Percentiles rank a stretch among this genome's conserved stretches.
Conservation (phyloP, 2,113 vertebrate species). For the Acrocephalus arundinaceus region DNA sequence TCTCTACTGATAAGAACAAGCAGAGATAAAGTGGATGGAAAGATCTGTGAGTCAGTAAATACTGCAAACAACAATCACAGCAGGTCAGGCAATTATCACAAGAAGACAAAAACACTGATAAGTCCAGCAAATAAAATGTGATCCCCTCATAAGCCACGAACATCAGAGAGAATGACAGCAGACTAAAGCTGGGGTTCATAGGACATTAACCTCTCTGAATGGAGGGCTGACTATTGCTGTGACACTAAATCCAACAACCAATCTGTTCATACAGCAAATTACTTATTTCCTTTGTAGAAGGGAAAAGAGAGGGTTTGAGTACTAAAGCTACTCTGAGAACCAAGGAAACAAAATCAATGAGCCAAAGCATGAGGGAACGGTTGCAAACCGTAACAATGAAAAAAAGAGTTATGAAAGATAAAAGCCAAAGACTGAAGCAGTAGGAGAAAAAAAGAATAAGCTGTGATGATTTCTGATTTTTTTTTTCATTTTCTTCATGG, state of each 20-base stretch:
- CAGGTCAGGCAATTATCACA: slow-evolving; percentile 5
- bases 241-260: neutral
- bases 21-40: neutral
- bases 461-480: neutral
- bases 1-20: neutral
- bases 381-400: slow-evolving; percentile 10
- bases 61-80: neutral
- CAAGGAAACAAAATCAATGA: slow-evolving; percentile 37
- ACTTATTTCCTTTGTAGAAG: neutral
- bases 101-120: neutral
- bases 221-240: neutral
- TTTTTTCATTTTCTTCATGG: neutral
- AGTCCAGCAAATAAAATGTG: slow-evolving; percentile 23
- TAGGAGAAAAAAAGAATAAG: neutral
- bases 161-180: neutral
- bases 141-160: neutral
- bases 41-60: slow-evolving; percentile 8
- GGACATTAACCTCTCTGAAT: slow-evolving; percentile 22
- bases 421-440: neutral
- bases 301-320: neutral
- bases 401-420: neutral
- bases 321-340: neutral
- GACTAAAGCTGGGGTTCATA: neutral
- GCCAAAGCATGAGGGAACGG: neutral
- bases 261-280: slow-evolving; percentile 16